A percentile compares a stretch with the other conserved stretches of the same genome.
Evolutionary conservation across 2,113 vertebrate species (phyloP).

Genomic region (Myodes glareolus): DNA sequence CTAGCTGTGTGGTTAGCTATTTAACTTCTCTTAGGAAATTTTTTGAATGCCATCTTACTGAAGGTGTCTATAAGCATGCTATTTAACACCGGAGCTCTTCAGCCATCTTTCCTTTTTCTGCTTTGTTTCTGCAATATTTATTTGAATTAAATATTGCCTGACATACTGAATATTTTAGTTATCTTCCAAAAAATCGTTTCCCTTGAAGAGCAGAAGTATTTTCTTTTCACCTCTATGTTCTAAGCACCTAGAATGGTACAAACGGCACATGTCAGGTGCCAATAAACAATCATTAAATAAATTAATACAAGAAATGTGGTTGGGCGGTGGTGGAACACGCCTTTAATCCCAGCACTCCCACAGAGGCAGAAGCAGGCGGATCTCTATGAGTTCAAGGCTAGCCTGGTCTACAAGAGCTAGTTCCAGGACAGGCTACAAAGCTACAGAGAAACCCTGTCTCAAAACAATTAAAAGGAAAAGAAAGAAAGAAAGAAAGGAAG

Average conservation of each 20-base stretch:
- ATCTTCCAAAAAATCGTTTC: slow-evolving; percentile 5
- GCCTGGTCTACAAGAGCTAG: too few species aligned
- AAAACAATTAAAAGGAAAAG: too few species aligned
- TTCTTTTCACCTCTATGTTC: not conserved
- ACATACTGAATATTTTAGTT: not conserved
- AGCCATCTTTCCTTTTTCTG: not conserved
- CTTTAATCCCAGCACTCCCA: too few species aligned
- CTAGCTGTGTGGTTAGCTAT: not conserved
- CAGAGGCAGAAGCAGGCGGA: too few species aligned
- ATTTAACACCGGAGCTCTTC: not conserved
- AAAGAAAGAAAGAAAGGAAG: too few species aligned
- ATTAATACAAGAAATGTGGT: not conserved
- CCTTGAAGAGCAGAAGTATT: not conserved
- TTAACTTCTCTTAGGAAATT: not conserved
- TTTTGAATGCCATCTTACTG: not conserved
- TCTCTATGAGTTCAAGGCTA: too few species aligned
- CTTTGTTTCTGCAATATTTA: not conserved
- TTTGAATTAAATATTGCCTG: not conserved
- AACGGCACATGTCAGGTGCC: not conserved
- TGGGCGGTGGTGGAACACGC: too few species aligned
- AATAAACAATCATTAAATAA: not conserved
- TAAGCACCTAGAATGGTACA: not conserved
- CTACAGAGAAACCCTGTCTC: too few species aligned
- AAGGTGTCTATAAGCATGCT: not conserved
- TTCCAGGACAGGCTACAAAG: too few species aligned